Base-by-base conservation (phyloP, 2,888 invertebrate genomes). In the Euphydryas editha region DNA sequence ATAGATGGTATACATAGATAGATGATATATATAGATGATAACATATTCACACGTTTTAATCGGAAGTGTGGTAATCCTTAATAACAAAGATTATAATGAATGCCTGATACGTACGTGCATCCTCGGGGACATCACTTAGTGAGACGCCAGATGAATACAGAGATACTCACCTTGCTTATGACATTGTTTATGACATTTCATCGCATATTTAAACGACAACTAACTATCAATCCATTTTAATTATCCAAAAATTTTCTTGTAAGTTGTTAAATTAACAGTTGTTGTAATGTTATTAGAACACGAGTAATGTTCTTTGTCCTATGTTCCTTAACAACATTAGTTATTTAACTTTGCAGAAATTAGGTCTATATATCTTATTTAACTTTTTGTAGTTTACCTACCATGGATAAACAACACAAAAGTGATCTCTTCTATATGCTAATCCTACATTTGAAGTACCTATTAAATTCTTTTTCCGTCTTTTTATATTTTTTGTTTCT, bases 91-190 rank as follows among this genome's bases (percentile, higher is more conserved):
- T 72, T 73, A 66, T 37, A 17, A 44, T 44, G 2, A 57, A 73
- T 74, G 69, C 70, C 46, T 46, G 49, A 36, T 57, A 69, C 72
- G 69, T 66, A 62, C 69, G 63, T 64, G 68, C 67, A 62, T 58
- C 62, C 63, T 65, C 68, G 72, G 69, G 72, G 72, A 71, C 73
- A 63, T 66, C 64, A 64, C 64, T 70, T 63, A 70, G 61, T 57
- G 61, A 63, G 57, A 75, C 72, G 66, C 67, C 54, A n/a, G 58
- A 44, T 67, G 75, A 72, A 75, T 76, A 69, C 47, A 59, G 60
- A 72, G 55, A 51, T 58, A 42, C 42, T 73, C 64, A 73, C 75
- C 76, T 75, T 74, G 73, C 59, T 72, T 73, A 70, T 74, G 69
- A 69, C 71, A 71, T 72, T 71, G 70, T 68, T 75, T 72, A 72